These are phyloP conservation scores for Drosophila silvestris DNA, from an alignment of 2,888 invertebrate species.

Conservation along the genomic window DNA sequence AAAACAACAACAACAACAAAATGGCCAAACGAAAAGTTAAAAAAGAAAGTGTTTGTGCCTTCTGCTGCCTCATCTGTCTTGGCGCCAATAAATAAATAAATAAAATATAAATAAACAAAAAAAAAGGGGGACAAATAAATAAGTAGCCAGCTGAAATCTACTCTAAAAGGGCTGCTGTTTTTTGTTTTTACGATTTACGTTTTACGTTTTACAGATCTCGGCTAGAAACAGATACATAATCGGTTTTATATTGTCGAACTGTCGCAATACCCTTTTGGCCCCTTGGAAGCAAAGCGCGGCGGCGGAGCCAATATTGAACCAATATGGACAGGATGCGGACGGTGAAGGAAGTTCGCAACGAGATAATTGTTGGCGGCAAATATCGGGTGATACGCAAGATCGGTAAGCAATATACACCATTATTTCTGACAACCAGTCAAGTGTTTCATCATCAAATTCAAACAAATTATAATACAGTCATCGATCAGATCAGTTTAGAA, in stretches of 20 bases:
- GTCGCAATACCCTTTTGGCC: slow-evolving; percentile 7
- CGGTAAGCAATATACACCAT: slow-evolving; percentile 86
- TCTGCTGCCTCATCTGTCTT: slow-evolving; percentile 16
- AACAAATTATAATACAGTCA: background rate
- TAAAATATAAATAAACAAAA: slow-evolving; percentile 11
- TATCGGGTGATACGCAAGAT: slow-evolving; percentile 98
- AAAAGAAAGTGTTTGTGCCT: slow-evolving; percentile 57
- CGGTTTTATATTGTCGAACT: slow-evolving; percentile 19
- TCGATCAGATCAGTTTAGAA: background rate
- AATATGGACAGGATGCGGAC: slow-evolving; percentile 84
- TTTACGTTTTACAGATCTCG: slow-evolving; percentile 23
- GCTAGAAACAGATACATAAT: slow-evolving; percentile 10
- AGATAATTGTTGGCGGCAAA: slow-evolving; percentile 95
- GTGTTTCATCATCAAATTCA: background rate
- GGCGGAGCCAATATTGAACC: slow-evolving; percentile 48
- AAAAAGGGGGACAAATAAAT: background rate
- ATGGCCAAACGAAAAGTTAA: slow-evolving; percentile 29
- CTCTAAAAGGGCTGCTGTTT: background rate
- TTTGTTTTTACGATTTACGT: background rate
- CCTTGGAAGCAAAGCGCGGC: slow-evolving; percentile 31
- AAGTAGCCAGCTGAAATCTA: too few species aligned
- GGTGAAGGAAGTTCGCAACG: slow-evolving; percentile 85
- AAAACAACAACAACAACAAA: slow-evolving; percentile 33
- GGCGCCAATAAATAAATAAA: slow-evolving; percentile 36
- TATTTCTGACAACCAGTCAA: background rate